Percentiles rank a stretch among this genome's conserved stretches.
phyloP scores from a whole-genome alignment of 2,113 vertebrate genomes.

The Alectura lathami region DNA sequence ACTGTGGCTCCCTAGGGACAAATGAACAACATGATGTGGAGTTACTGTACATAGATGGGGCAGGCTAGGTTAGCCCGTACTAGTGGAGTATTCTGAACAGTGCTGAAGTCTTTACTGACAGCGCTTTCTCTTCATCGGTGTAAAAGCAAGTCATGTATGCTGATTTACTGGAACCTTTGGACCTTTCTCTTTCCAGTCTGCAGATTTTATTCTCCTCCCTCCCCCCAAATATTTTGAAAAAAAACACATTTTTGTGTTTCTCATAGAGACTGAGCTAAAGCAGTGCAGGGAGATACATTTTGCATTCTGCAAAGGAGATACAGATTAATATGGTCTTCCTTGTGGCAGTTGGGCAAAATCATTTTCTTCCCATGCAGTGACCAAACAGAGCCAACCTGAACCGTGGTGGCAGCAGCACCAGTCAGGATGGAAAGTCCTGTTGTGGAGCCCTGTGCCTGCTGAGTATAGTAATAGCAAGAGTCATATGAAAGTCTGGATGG shows the following conservation, averaged over 20 bases:
- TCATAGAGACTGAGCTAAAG: background rate
- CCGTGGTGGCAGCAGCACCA: background rate
- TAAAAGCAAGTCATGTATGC: background rate
- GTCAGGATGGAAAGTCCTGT: background rate
- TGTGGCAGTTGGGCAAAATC: background rate
- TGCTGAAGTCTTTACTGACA: background rate
- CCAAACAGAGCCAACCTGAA: background rate
- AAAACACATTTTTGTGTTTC: rapidly evolving
- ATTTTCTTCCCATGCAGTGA: background rate
- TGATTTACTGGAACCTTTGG: background rate
- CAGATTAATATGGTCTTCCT: background rate
- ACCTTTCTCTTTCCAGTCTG: background rate
- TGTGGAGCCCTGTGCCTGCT: background rate
- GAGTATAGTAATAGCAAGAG: background rate
- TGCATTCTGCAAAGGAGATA: background rate
- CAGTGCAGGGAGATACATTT: background rate
- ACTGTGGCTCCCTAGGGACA: background rate
- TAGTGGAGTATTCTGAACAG: background rate
- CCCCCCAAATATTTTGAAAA: background rate
- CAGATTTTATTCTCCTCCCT: background rate
- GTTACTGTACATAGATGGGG: background rate
- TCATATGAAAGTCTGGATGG: background rate
- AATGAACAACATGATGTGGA: background rate
- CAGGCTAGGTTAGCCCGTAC: background rate
- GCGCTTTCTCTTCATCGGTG: background rate